Conservation (phyloP, 2,797 vertebrate species). For the Helarctos malayanus region DNA sequence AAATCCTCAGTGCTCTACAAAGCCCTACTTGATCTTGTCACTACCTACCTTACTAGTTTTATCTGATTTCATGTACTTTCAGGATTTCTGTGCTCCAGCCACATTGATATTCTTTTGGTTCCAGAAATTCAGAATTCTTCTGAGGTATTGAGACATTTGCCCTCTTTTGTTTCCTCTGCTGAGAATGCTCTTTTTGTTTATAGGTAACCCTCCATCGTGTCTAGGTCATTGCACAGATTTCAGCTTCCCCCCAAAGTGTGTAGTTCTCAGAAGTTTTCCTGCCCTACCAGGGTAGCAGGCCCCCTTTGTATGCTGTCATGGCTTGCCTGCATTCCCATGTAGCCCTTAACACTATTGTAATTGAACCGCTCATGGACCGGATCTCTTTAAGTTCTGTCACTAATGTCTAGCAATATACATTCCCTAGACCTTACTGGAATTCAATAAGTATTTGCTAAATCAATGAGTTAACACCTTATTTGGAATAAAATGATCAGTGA, state of each 20-base stretch:
- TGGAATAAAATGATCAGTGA: conserved; percentile 17
- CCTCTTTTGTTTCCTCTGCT: not conserved
- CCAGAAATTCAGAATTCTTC: not conserved
- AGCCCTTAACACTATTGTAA: not conserved
- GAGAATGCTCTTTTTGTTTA: not conserved
- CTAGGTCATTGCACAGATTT: not conserved
- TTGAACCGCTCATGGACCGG: not conserved
- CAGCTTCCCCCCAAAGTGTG: not conserved
- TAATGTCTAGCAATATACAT: not conserved
- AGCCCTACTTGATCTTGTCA: not conserved
- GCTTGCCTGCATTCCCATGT: accelerated
- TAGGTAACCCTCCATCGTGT: not conserved
- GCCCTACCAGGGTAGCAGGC: not conserved
- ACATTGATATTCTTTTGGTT: not conserved
- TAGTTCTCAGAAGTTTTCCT: conserved; percentile 1
- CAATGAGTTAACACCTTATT: conserved; percentile 32
- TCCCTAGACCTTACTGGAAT: not conserved
- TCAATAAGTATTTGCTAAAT: conserved; percentile 23
- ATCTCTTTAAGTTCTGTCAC: not conserved
- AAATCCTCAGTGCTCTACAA: not conserved
- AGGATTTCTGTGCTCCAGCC: conserved; percentile 1
- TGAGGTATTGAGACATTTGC: not conserved
- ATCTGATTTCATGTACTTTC: not conserved
- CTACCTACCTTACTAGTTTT: not conserved
- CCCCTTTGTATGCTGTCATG: not conserved